Conservation (phyloP, 2,888 invertebrate species). For the Leptopilina syphax region DNA sequence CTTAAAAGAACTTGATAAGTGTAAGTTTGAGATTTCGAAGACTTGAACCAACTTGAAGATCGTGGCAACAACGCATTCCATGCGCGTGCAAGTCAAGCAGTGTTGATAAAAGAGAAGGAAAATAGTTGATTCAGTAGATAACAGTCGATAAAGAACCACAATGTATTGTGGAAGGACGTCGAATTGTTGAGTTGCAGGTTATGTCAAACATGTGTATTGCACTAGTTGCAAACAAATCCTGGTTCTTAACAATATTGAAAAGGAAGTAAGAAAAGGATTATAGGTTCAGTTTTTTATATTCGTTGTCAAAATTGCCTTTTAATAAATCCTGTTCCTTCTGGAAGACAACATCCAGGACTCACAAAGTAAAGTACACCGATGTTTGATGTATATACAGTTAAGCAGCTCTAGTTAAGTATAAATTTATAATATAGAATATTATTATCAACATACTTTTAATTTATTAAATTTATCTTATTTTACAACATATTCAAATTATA, state of each 20-base stretch:
- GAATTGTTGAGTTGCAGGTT: not conserved
- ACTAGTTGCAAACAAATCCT: conserved; percentile 39
- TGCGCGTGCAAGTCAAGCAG: no score
- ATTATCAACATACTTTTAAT: not conserved
- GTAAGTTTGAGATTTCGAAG: no score
- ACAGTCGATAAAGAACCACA: no score
- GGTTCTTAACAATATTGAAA: conserved; percentile 43
- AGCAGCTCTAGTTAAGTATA: conserved; percentile 42
- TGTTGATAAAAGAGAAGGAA: no score
- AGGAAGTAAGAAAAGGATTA: conserved; percentile 42
- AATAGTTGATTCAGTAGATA: no score
- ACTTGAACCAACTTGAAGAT: no score
- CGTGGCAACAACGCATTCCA: no score
- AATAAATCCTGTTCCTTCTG: not conserved
- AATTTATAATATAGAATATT: not conserved
- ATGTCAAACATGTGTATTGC: conserved; percentile 42
- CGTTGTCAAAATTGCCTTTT: conserved; percentile 41
- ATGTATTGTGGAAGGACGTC: not conserved
- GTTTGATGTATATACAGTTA: conserved; percentile 40
- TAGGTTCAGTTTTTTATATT: conserved; percentile 42
- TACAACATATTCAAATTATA: not conserved
- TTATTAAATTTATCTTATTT: conserved; percentile 13
- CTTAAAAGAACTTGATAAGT: no score
- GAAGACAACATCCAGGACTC: conserved; percentile 25
- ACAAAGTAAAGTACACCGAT: conserved; percentile 4